phyloP scores from a whole-genome alignment of 2,113 vertebrate genomes.

The Cervus canadensis region DNA sequence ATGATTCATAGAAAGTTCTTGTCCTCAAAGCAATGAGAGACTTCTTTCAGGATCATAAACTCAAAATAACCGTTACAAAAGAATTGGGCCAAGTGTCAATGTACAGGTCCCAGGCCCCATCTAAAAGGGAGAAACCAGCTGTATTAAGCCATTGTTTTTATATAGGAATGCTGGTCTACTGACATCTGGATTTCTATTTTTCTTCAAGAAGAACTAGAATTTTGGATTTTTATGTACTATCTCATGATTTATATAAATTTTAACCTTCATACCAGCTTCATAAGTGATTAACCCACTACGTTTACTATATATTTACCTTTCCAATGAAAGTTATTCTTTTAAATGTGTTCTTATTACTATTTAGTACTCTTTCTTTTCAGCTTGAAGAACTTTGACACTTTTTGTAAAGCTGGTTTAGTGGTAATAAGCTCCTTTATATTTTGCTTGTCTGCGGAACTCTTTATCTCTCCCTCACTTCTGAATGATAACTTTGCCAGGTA shows the following conservation, averaged over 20 bases:
- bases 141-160: background rate
- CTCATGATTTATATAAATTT: background rate
- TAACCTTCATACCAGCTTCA: background rate
- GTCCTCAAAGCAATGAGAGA: background rate
- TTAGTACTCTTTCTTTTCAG: background rate
- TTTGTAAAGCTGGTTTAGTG: background rate
- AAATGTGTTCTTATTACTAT: background rate
- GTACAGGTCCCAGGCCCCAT: background rate
- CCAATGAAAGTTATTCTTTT: background rate
- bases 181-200: background rate
- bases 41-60: constrained; percentile 5
- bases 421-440: background rate
- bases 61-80: background rate
- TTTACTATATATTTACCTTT: background rate
- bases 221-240: background rate
- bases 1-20: constrained; percentile 12
- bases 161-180: background rate
- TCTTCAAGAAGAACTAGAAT: background rate
- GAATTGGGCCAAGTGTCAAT: background rate
- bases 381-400: background rate
- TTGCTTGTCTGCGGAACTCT: background rate
- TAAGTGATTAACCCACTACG: background rate
- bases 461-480: background rate
- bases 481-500: background rate
- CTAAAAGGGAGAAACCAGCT: background rate